A percentile compares a stretch with the other conserved stretches of the same genome.
phyloP scores from a whole-genome alignment of 2,888 invertebrate species.

The Ommatoiulus sabulosus region DNA sequence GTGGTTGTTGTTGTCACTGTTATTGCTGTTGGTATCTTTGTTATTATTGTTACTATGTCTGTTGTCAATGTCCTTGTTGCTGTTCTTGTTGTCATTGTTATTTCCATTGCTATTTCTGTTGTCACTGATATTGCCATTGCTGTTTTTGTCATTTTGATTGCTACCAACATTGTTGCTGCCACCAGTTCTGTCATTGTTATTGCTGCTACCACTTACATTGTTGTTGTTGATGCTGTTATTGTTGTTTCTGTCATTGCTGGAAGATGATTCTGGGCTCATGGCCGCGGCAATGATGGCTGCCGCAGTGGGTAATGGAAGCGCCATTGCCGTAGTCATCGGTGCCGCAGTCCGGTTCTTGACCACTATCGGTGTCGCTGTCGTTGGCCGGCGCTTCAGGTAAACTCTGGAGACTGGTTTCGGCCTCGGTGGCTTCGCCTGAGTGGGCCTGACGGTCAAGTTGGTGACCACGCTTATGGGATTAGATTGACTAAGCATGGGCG shows the following conservation, averaged over 20 bases:
- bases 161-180: neutral
- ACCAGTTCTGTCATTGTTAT: neutral
- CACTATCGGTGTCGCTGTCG: neutral
- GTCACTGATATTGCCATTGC: neutral
- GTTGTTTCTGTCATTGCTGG: neutral
- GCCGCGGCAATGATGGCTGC: slow-evolving; percentile 1
- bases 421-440: slow-evolving; percentile 29
- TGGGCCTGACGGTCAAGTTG: slow-evolving; percentile 58
- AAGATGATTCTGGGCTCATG: neutral
- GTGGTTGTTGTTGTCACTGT: neutral
- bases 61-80: neutral
- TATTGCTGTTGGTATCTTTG: neutral
- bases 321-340: neutral
- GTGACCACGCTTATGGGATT: slow-evolving; percentile 58
- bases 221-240: neutral
- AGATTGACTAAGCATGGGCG: slow-evolving; percentile 52
- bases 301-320: neutral
- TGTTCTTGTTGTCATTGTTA: neutral
- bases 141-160: neutral
- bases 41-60: neutral
- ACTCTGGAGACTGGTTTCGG: slow-evolving; percentile 20
- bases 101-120: neutral
- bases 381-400: neutral
- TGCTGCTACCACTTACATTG: neutral
- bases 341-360: neutral